These are phyloP conservation scores for Macrophya alboannulata DNA, from an alignment of 2,888 invertebrate genomes.

Conservation along the genomic window DNA sequence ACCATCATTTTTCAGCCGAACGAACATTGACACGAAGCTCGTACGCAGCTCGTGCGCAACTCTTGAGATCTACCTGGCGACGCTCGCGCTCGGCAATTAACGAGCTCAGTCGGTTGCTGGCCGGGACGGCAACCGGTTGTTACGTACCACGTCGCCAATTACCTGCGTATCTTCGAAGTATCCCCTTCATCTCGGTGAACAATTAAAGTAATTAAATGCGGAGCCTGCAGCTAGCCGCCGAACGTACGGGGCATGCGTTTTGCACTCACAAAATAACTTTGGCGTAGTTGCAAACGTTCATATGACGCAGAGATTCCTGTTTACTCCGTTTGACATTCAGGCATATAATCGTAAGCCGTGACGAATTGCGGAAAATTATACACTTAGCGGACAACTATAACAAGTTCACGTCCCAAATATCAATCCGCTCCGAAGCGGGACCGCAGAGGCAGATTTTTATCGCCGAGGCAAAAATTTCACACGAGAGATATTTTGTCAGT, in stretches of 20 bases:
- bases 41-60: conserved; percentile 54
- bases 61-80: conserved; percentile 52
- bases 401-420: conserved; percentile 1
- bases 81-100: conserved; percentile 51
- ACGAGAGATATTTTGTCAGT: neutral
- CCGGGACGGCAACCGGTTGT: conserved; percentile 53
- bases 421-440: neutral
- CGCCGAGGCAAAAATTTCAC: conserved; percentile 15
- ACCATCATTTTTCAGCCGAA: conserved; percentile 36
- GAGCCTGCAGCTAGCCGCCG: conserved; percentile 32
- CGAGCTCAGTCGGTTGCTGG: conserved; percentile 51
- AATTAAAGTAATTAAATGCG: conserved; percentile 53
- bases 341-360: conserved; percentile 38
- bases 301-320: conserved; percentile 31
- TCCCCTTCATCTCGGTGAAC: conserved; percentile 53
- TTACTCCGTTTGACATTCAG: conserved; percentile 6
- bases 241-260: conserved; percentile 36
- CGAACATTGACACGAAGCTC: conserved; percentile 51
- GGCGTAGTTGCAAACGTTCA: conserved; percentile 20
- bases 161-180: conserved; percentile 54
- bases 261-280: conserved; percentile 46
- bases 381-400: neutral
- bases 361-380: conserved; percentile 48
- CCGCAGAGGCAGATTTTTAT: conserved; percentile 31
- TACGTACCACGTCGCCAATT: conserved; percentile 52